Base-by-base conservation (phyloP, 2,888 invertebrate genomes). In the Conus canariensis region DNA sequence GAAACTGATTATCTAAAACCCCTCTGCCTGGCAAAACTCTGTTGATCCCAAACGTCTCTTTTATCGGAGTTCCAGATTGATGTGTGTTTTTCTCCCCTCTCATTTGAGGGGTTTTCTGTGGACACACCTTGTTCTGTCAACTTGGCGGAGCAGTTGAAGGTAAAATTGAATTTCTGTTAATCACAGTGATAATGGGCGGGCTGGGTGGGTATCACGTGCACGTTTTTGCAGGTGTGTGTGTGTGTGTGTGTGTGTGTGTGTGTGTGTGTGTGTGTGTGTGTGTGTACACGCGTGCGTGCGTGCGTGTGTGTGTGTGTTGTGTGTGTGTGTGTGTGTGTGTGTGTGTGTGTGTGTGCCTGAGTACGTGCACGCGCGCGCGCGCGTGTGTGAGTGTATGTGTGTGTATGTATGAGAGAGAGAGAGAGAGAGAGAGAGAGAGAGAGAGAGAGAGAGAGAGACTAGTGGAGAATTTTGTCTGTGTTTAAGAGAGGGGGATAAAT, bases 81-180 rank as follows among this genome's bases (percentile, higher is more conserved):
- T 80, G 80, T 80, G 80, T 80, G 30, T 30, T 80, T 80, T 80
- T 12, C 45, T 45, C 45, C 45, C 45, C 45, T 45, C 80, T 80
- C 80, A 45, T 45, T 80, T 30, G 45, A 80, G 80, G 45, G 80
- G 80, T 7, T n/a, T 19, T 7, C n/a, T 74, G 74, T 74, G 22
- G 74, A 74, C 74, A n/a, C 8, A n/a, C 7, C n/a, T 74, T 74
- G 74, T 74, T 74, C 74, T 74, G 74, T 74, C 22, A 74, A 74
- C 74, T 74, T 22, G 22, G 74, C 74, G 22, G n/a, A n/a, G 74
- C n/a, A n/a, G 74, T 74, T 74, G 74, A 74, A 74, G 74, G 74
- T 74, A 74, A 74, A 74, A 74, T 74, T 74, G 74, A 74, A 74
- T 74, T 74, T 74, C 74, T 74, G 74, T 22, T 74, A 74, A 74